Conservation (phyloP, 2,888 invertebrate species). For the Zeuzera pyrina region DNA sequence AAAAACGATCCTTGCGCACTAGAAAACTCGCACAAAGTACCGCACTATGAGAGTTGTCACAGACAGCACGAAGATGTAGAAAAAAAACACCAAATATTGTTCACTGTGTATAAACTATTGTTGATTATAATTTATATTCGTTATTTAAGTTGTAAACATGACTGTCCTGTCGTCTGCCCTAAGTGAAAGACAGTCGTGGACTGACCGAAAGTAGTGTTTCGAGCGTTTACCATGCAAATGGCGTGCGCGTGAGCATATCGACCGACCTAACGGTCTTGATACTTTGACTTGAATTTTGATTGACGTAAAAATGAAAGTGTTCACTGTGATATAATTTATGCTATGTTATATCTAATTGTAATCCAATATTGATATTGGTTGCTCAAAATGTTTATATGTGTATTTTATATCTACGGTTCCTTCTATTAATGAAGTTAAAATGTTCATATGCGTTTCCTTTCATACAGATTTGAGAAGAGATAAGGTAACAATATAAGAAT, state of each 20-base stretch:
- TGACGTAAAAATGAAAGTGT: constrained; percentile 56
- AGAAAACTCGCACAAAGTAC: constrained; percentile 33
- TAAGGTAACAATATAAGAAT: too few relatives aligned
- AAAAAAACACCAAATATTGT: constrained; percentile 4
- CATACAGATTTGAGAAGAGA: too few relatives aligned
- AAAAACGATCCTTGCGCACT: constrained; percentile 23
- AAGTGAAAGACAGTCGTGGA: constrained; percentile 59
- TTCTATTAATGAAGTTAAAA: too few relatives aligned
- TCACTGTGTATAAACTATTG: constrained; percentile 1
- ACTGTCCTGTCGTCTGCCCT: constrained; percentile 58
- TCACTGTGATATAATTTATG: constrained; percentile 10
- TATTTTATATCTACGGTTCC: too few relatives aligned
- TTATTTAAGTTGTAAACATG: constrained; percentile 26
- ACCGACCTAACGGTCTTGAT: constrained; percentile 61
- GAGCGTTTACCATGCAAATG: constrained; percentile 42
- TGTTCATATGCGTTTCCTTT: too few relatives aligned
- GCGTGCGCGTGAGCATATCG: constrained; percentile 47
- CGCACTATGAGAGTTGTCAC: too few relatives aligned
- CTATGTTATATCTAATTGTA: too few relatives aligned
- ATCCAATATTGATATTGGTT: too few relatives aligned
- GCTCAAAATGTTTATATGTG: too few relatives aligned
- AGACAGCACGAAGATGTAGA: constrained; percentile 14
- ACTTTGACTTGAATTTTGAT: constrained; percentile 57
- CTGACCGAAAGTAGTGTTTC: constrained; percentile 51
- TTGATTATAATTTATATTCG: constrained; percentile 1